These are phyloP conservation scores for Hirudinaria manillensis DNA, from an alignment of 2,888 invertebrate genomes.

Conservation along the genomic window DNA sequence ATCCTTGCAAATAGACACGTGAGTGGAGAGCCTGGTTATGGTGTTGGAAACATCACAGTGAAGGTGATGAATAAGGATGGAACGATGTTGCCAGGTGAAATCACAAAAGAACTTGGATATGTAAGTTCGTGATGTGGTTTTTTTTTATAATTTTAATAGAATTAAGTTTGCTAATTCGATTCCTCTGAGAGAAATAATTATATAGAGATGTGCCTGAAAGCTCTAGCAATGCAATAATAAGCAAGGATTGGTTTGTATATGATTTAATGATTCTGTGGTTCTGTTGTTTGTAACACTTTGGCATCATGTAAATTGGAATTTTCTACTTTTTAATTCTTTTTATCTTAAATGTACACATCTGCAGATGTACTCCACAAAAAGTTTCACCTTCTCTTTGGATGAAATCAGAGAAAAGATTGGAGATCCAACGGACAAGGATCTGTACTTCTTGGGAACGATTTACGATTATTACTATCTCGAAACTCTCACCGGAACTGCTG, in stretches of 20 bases:
- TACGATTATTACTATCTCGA: conserved; percentile 50
- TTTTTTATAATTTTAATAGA: no score
- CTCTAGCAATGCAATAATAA: no score
- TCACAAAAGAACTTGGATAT: conserved; percentile 35
- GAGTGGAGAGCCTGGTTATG: conserved; percentile 34
- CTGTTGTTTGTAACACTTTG: no score
- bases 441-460: conserved; percentile 49
- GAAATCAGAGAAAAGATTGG: conserved; percentile 59
- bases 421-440: conserved; percentile 44
- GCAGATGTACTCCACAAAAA: conserved; percentile 73
- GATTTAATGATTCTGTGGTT: no score
- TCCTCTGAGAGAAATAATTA: no score
- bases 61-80: conserved; percentile 36
- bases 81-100: conserved; percentile 34
- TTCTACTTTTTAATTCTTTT: not conserved
- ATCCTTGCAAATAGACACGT: conserved; percentile 28
- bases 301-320: no score
- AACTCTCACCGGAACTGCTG: conserved; percentile 67
- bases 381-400: conserved; percentile 76
- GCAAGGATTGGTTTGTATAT: no score
- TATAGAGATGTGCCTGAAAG: no score
- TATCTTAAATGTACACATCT: conserved; percentile 34
- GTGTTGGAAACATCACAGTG: conserved; percentile 37
- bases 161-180: no score
- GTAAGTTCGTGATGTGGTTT: conserved; percentile 32